A percentile compares a stretch with the other conserved stretches of the same genome.
These are phyloP conservation scores for Sminthurinus signatus DNA, from an alignment of 1,140 invertebrate genomes.

Conservation along the genomic window DNA sequence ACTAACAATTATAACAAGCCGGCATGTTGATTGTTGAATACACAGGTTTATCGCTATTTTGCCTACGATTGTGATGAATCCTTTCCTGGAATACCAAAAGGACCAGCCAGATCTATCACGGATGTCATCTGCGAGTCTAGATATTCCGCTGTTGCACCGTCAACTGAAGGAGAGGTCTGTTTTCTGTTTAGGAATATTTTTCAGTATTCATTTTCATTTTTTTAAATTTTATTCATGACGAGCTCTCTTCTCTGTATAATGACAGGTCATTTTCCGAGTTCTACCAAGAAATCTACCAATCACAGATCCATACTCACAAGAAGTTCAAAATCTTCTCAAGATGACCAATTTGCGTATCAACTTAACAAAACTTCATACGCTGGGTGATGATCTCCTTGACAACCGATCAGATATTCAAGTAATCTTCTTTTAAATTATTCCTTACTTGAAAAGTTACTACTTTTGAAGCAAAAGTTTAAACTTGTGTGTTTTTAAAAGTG, in stretches of 20 bases:
- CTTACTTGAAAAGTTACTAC: no score
- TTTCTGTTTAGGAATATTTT: no score
- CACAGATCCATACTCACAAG: conserved; percentile 77
- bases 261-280: conserved; percentile 86
- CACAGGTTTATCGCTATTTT: conserved; percentile 88
- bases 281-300: conserved; percentile 78
- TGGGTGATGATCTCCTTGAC: conserved; percentile 88
- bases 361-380: conserved; percentile 87
- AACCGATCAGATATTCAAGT: conserved; percentile 71
- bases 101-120: conserved; percentile 62
- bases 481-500: no score
- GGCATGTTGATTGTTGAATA: no score
- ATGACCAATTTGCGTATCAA: conserved; percentile 92
- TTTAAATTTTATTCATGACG: no score
- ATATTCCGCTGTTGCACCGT: conserved; percentile 82
- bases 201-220: no score
- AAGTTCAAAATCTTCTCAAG: conserved; percentile 86
- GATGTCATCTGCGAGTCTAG: conserved; percentile 85
- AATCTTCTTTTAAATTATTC: conserved; percentile 5
- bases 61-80: conserved; percentile 78
- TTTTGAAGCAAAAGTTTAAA: no score
- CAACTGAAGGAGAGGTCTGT: conserved; percentile 83
- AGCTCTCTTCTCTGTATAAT: no score
- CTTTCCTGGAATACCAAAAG: conserved; percentile 61
- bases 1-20: no score